Percentiles rank a stretch among this genome's conserved stretches.
Conservation (phyloP, 2,797 vertebrate species). For the Chromis chromis region DNA sequence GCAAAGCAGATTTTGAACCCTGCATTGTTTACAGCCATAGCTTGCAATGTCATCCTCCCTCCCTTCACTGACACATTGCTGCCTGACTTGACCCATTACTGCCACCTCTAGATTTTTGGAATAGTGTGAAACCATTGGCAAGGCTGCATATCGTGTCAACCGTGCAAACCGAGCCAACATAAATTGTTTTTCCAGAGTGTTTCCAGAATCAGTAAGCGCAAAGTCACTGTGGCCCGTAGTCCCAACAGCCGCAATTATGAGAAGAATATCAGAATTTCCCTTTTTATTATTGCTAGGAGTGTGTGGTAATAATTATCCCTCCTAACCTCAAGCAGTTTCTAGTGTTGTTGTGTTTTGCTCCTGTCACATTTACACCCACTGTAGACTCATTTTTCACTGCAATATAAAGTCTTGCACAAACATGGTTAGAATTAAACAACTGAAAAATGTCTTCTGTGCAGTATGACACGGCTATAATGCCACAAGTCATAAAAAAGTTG, state of each 20-base stretch:
- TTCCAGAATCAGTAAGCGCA: background rate
- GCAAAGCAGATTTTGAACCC: background rate
- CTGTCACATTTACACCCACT: too few species aligned
- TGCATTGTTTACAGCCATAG: background rate
- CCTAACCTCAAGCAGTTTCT: too few species aligned
- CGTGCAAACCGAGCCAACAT: background rate
- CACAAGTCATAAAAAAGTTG: too few species aligned
- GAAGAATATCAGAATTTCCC: constrained; percentile 12
- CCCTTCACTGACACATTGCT: background rate
- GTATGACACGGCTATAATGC: too few species aligned
- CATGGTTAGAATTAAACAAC: too few species aligned
- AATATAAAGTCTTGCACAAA: too few species aligned
- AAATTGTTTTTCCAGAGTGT: background rate
- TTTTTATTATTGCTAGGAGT: constrained; percentile 2
- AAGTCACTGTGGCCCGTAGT: background rate
- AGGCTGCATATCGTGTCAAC: background rate
- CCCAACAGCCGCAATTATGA: background rate
- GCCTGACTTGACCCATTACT: background rate
- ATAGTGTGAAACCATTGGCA: constrained; percentile 4
- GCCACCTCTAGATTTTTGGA: constrained; percentile 8
- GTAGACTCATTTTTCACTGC: too few species aligned
- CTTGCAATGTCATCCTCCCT: background rate
- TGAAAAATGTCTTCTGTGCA: too few species aligned
- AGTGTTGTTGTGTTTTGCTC: too few species aligned
- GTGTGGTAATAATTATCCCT: constrained; percentile 21